Conservation (phyloP, 2,113 vertebrate species). For the Macaca fascicularis region DNA sequence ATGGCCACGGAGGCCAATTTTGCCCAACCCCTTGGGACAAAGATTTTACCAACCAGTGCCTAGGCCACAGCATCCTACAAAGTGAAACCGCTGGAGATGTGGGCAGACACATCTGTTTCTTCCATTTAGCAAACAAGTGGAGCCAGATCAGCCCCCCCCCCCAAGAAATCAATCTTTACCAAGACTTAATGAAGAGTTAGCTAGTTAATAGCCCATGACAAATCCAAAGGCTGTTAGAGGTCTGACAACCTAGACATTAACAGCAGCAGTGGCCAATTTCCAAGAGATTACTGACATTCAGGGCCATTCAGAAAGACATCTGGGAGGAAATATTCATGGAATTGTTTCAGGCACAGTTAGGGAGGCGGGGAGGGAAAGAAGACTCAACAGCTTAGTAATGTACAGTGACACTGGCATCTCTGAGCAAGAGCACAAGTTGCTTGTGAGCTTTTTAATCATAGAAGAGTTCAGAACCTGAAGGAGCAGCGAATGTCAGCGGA, state of each 20-base stretch:
- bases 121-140: background rate
- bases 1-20: background rate
- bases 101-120: slow-evolving; percentile 34
- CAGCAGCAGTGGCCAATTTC: slow-evolving; percentile 48
- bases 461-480: background rate
- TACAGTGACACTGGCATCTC: background rate
- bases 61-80: background rate
- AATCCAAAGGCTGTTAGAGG: slow-evolving; percentile 53
- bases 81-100: background rate
- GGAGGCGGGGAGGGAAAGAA: background rate
- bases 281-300: slow-evolving; percentile 38
- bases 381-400: background rate
- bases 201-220: slow-evolving; percentile 69
- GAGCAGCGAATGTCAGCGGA: accelerated
- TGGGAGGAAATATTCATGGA: background rate
- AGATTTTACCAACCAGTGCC: background rate
- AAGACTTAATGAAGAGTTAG: slow-evolving; percentile 72
- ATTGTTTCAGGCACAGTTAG: background rate
- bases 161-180: slow-evolving; percentile 65
- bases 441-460: background rate
- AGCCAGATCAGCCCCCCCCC: background rate
- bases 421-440: background rate
- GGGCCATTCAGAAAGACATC: slow-evolving; percentile 30
- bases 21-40: background rate
- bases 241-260: slow-evolving; percentile 43